Conservation (phyloP, 1,140 invertebrate genomes). For the Musca domestica region DNA sequence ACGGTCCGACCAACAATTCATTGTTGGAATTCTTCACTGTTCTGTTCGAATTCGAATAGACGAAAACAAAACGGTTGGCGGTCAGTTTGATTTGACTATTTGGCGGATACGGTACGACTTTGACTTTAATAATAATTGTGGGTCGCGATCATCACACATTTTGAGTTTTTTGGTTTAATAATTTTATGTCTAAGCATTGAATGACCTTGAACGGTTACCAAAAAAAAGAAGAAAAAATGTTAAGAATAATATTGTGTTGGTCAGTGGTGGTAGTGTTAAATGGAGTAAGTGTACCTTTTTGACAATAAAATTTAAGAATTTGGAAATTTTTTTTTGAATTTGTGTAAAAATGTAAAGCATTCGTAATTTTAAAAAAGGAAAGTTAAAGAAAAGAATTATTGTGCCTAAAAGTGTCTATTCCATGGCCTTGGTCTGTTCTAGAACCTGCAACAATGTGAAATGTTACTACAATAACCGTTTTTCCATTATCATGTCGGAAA, state of each 20-base stretch:
- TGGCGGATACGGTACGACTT: constrained; percentile 2
- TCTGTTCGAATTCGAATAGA: background rate
- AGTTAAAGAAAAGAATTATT: background rate
- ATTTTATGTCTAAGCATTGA: background rate
- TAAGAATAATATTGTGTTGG: constrained; percentile 12
- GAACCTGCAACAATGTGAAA: background rate
- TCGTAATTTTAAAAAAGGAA: too few relatives aligned
- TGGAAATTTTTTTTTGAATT: background rate
- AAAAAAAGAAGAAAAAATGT: background rate
- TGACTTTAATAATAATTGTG: background rate
- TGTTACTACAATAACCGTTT: too few relatives aligned
- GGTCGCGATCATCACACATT: background rate
- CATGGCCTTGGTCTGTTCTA: background rate
- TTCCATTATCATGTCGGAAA: too few relatives aligned
- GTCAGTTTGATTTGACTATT: constrained; percentile 11
- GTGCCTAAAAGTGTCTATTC: background rate
- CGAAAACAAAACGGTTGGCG: background rate
- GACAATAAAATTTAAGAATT: background rate
- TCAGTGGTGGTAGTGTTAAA: background rate
- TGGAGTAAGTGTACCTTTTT: background rate
- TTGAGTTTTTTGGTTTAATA: background rate
- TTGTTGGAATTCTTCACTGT: too few relatives aligned
- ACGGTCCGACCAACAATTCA: background rate
- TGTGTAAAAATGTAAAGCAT: too few relatives aligned
- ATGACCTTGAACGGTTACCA: constrained; percentile 11